Base-by-base conservation (phyloP, 2,113 vertebrate species). In the Eclectus roratus region DNA sequence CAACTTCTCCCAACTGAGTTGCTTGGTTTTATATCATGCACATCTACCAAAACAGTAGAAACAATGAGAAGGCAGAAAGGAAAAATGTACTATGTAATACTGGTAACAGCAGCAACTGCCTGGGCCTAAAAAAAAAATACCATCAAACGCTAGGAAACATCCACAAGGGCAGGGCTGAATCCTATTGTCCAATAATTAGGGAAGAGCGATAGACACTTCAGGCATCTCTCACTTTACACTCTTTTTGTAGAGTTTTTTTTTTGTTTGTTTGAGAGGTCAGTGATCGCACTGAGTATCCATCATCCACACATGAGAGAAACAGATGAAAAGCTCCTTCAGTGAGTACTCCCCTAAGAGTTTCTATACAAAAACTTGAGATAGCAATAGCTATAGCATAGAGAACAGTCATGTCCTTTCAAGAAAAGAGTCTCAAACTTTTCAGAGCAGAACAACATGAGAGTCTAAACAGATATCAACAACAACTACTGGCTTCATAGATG, bases 311-410 rank as follows among this genome's bases (percentile, higher is more conserved):
- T 47, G 21, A 94, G 60, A 56, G 71, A 81, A 93, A 66, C 11
- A 70, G 49, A 91, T 70, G 50, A 92, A 89, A 94, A 92, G 31
- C 7, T 52, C 33, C 29, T 89, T 63, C 50, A 80, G 50, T 49
- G 49, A 76, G 17, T 43, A 55, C 17, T 78, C 80, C 65, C 35
- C 58, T 50, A 77, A 37, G 72, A 92, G 44, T 39, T 69, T 56
- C 85, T 69, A 69, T 5, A 66, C 20, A 83, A 76, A 91, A 86
- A 31, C 12, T 44, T 37, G 41, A 83, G 39, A 81, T 2, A 85
- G 63, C 63, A 64, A 55, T 39, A 93, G 68, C 47, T 88, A 24
- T 2, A 86, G 69, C 37, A 80, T 7, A 5, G 44, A 92, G 17
- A 78, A 90, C 25, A 88, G 76, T 35, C 39, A 27, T 3, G 18